Evolutionary conservation across 2,888 invertebrate species (phyloP).

Genomic region (Anorthoa munda): DNA sequence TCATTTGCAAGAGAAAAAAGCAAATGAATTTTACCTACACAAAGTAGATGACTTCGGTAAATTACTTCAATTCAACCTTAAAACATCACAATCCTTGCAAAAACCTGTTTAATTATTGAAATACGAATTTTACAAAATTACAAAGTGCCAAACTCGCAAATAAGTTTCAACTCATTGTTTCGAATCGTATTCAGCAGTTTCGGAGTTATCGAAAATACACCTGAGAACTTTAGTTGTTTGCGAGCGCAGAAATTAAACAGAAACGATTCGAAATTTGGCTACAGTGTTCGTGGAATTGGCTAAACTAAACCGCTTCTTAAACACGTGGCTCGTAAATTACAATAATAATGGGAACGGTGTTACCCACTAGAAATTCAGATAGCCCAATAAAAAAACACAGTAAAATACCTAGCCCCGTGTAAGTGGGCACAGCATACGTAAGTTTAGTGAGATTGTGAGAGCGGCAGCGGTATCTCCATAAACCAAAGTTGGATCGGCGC

Average conservation of each 20-base stretch:
- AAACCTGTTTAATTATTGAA: conserved; percentile 15
- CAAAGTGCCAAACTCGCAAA: conserved; percentile 32
- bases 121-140: conserved; percentile 14
- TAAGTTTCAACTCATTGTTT: conserved; percentile 39
- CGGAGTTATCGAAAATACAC: conserved; percentile 38
- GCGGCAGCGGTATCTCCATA: conserved; percentile 70
- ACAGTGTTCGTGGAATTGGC: conserved; percentile 3
- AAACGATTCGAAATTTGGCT: conserved; percentile 27
- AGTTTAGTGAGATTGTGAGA: conserved; percentile 42
- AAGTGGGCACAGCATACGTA: conserved; percentile 20
- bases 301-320: conserved; percentile 7
- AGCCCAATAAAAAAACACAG: neutral
- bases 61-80: neutral
- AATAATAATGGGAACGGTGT: neutral
- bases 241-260: conserved; percentile 26
- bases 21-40: neutral
- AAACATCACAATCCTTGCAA: neutral
- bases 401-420: conserved; percentile 15
- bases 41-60: neutral
- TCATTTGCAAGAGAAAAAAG: neutral
- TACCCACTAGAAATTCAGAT: neutral
- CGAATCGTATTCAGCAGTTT: conserved; percentile 38
- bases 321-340: neutral
- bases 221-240: conserved; percentile 26
- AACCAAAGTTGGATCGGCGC: conserved; percentile 70